Conservation (phyloP, 2,888 invertebrate genomes). For the Dusona sp. region DNA sequence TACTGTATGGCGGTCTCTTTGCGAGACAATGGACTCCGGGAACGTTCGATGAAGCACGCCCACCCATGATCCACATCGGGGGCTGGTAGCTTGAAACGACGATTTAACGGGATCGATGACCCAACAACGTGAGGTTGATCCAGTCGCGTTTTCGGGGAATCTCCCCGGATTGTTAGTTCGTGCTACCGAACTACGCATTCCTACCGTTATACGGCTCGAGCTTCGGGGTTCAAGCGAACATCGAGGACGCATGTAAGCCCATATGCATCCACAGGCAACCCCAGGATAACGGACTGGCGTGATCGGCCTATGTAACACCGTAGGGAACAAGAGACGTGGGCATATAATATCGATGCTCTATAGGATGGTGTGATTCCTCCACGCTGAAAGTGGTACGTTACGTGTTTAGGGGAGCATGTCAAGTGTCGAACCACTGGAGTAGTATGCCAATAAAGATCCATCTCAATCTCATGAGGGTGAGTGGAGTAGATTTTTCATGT, state of each 20-base stretch:
- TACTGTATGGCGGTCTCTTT: slow-evolving; percentile 1
- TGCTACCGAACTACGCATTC: background rate
- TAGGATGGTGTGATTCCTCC: background rate
- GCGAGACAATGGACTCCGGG: slow-evolving; percentile 31
- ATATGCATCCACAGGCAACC: slow-evolving; percentile 49
- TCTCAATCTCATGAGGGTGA: background rate
- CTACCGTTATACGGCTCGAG: slow-evolving; percentile 20
- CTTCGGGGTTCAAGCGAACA: slow-evolving; percentile 49
- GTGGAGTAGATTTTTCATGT: background rate
- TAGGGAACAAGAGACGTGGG: slow-evolving; percentile 18
- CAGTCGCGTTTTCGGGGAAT: slow-evolving; percentile 53
- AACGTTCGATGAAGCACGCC: slow-evolving; percentile 52
- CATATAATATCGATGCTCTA: slow-evolving; percentile 32
- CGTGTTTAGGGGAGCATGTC: slow-evolving; percentile 36
- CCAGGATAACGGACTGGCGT: slow-evolving; percentile 49
- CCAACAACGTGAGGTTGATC: slow-evolving; percentile 43
- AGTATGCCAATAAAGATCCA: slow-evolving; percentile 13
- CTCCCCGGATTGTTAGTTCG: slow-evolving; percentile 36
- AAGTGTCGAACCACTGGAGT: slow-evolving; percentile 11
- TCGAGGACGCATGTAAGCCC: slow-evolving; percentile 57
- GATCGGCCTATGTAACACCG: slow-evolving; percentile 55
- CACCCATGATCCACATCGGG: slow-evolving; percentile 28
- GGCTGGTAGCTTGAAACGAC: slow-evolving; percentile 36
- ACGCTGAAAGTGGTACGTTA: slow-evolving; percentile 40
- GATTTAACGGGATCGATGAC: slow-evolving; percentile 56